Evolutionary conservation across 2,888 invertebrate species (phyloP).

Genomic region (Lacanobia oleracea): DNA sequence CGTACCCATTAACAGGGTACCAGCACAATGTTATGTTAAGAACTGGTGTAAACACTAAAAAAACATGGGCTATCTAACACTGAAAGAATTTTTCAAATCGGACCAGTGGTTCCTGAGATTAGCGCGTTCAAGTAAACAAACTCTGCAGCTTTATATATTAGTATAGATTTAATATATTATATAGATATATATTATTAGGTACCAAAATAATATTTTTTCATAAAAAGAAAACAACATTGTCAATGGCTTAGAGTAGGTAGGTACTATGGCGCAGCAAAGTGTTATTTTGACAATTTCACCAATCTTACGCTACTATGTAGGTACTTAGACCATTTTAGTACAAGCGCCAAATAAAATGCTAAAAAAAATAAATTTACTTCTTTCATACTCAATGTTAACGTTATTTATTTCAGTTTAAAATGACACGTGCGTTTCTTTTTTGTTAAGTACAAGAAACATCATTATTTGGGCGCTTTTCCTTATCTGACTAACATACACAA

Average conservation of each 20-base stretch:
- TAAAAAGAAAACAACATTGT: neutral
- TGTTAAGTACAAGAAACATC: neutral
- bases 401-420: neutral
- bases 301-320: neutral
- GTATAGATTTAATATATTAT: too few species aligned
- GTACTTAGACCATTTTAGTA: neutral
- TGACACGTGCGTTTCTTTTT: constrained; percentile 4
- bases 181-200: too few species aligned
- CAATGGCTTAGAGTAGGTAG: neutral
- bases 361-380: neutral
- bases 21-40: too few species aligned
- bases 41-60: too few species aligned
- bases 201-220: too few species aligned
- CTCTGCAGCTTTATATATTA: too few species aligned
- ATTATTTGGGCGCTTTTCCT: constrained; percentile 31
- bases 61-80: too few species aligned
- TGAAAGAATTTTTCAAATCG: too few species aligned
- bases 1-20: too few species aligned
- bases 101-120: too few species aligned
- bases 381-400: neutral
- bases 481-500: constrained; percentile 16
- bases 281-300: constrained; percentile 30
- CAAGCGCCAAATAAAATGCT: neutral
- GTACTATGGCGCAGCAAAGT: neutral
- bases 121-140: too few species aligned